phyloP scores from a whole-genome alignment of 2,113 vertebrate species.

The Ceyx cyanopectus region DNA sequence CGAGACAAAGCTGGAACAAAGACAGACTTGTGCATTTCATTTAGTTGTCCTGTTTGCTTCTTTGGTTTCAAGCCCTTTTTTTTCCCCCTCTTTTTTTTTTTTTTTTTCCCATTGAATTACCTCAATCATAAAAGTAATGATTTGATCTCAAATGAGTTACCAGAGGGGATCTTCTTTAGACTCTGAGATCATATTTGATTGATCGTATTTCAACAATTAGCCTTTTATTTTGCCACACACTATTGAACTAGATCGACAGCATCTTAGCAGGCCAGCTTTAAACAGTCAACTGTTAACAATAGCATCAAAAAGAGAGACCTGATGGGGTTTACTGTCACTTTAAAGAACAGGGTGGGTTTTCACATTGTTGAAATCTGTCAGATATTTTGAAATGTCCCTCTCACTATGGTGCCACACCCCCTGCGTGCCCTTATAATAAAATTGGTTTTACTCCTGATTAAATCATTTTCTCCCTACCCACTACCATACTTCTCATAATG shows the following conservation, averaged over 20 bases:
- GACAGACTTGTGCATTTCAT: slow-evolving; percentile 62
- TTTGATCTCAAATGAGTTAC: slow-evolving; percentile 79
- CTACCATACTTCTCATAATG: slow-evolving; percentile 95
- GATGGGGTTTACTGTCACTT: slow-evolving; percentile 91
- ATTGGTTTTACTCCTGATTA: slow-evolving; percentile 95
- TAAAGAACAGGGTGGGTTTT: slow-evolving; percentile 89
- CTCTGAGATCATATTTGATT: slow-evolving; percentile 89
- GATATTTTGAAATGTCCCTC: slow-evolving; percentile 99
- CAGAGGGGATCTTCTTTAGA: slow-evolving; percentile 78
- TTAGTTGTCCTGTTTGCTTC: slow-evolving; percentile 46
- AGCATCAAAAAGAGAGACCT: slow-evolving; percentile 88
- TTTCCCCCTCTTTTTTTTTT: neutral
- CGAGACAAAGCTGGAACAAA: slow-evolving; percentile 50
- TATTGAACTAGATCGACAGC: slow-evolving; percentile 93
- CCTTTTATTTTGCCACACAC: slow-evolving; percentile 94
- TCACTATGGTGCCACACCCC: slow-evolving; percentile 96
- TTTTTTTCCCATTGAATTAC: slow-evolving; percentile 44
- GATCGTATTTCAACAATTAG: slow-evolving; percentile 94
- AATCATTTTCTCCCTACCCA: slow-evolving; percentile 92
- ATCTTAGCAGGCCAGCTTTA: slow-evolving; percentile 91
- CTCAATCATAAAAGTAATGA: slow-evolving; percentile 73
- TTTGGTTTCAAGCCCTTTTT: slow-evolving; percentile 36
- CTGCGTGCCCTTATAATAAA: slow-evolving; percentile 95
- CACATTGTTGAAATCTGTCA: slow-evolving; percentile 99
- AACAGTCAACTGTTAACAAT: slow-evolving; percentile 93